phyloP scores from a whole-genome alignment of 2,797 vertebrate species.

The Arnoldichthys spilopterus region DNA sequence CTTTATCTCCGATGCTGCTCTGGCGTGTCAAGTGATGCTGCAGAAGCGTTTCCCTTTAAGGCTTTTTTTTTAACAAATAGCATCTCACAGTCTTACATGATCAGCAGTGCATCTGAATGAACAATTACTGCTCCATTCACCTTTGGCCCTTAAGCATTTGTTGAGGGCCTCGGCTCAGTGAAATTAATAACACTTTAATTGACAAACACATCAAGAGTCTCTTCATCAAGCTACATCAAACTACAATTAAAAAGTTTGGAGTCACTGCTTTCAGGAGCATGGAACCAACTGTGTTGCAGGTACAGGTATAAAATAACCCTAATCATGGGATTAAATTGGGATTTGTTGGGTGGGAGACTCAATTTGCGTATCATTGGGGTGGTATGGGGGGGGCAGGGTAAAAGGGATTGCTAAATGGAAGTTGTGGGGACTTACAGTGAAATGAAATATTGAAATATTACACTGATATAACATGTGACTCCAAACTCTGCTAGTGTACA shows the following conservation, averaged over 20 bases:
- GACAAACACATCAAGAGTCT: constrained; percentile 16
- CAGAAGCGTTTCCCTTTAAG: not conserved
- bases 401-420: too few species aligned
- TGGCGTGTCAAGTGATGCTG: constrained; percentile 6
- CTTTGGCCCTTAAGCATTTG: not conserved
- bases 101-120: not conserved
- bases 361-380: too few species aligned
- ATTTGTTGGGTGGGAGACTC: too few species aligned
- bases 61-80: not conserved
- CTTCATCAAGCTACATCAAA: not conserved
- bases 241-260: not conserved
- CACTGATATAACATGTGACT: too few species aligned
- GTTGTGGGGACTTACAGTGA: too few species aligned
- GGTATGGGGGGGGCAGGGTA: too few species aligned
- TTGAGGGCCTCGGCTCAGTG: not conserved
- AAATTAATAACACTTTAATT: constrained; percentile 1
- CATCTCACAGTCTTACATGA: not conserved
- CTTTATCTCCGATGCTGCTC: constrained; percentile 1
- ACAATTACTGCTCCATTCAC: not conserved
- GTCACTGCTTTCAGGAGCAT: not conserved
- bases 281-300: not conserved
- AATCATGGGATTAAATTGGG: too few species aligned
- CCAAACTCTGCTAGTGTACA: too few species aligned
- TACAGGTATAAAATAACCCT: not conserved
- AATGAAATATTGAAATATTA: too few species aligned